Evolutionary conservation across 2,888 invertebrate species (phyloP).

Genomic region (Nasonia oneida): DNA sequence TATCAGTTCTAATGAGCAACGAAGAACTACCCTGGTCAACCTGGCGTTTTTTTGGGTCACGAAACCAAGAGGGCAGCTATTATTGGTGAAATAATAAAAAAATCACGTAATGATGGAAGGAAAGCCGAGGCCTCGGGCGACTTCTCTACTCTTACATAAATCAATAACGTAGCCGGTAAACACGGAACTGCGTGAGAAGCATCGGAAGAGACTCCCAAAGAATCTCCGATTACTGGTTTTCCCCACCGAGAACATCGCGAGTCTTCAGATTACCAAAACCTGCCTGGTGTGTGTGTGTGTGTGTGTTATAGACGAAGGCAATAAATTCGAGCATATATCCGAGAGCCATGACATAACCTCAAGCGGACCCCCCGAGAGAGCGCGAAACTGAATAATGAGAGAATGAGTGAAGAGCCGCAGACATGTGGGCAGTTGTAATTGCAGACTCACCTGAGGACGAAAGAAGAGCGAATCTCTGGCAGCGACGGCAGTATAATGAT

Average conservation of each 20-base stretch:
- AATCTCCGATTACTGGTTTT: neutral
- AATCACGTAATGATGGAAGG: neutral
- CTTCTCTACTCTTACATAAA: constrained; percentile 25
- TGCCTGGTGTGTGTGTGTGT: no score
- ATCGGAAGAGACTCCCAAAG: constrained; percentile 8
- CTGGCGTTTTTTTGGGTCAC: neutral
- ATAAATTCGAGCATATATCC: no score
- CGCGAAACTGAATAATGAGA: neutral
- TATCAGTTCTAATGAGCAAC: neutral
- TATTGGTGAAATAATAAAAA: neutral
- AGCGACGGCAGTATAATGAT: neutral
- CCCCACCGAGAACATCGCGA: neutral
- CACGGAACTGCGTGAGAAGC: neutral
- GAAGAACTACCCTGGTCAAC: neutral
- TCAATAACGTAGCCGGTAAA: constrained; percentile 34
- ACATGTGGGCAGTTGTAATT: neutral
- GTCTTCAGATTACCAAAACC: neutral
- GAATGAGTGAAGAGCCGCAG: no score
- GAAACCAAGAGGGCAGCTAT: neutral
- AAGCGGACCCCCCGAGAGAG: neutral
- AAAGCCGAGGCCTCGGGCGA: neutral
- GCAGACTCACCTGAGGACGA: neutral
- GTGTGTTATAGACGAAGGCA: no score
- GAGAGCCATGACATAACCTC: constrained; percentile 38
- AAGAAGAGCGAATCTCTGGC: neutral